Evolutionary conservation across 2,113 vertebrate genomes (phyloP).

Genomic region (Stomatorhinus ivindoensis): DNA sequence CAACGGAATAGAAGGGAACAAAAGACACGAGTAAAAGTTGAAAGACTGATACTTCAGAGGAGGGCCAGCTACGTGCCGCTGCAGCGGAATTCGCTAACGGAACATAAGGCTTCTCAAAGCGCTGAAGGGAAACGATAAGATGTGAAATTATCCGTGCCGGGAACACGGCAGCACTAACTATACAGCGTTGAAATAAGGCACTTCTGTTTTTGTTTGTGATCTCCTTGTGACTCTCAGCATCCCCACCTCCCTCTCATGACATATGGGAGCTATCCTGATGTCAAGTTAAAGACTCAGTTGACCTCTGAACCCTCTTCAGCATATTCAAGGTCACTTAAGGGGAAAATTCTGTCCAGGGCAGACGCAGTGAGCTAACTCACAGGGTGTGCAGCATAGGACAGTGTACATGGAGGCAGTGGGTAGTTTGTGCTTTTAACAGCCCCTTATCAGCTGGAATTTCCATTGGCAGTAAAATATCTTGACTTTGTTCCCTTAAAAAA

Average conservation of each 20-base stretch:
- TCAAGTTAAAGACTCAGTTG: slow-evolving; percentile 34
- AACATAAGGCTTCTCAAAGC: background rate
- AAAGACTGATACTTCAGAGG: slow-evolving; percentile 38
- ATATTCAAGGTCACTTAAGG: slow-evolving; percentile 41
- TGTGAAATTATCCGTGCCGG: background rate
- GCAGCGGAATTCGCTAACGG: slow-evolving; percentile 42
- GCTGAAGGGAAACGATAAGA: background rate
- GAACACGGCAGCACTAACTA: background rate
- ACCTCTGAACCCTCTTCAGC: slow-evolving; percentile 38
- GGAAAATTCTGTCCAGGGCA: slow-evolving; percentile 38
- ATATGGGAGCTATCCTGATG: slow-evolving; percentile 41
- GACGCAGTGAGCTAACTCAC: slow-evolving; percentile 14
- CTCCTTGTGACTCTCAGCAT: slow-evolving; percentile 23
- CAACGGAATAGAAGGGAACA: slow-evolving; percentile 28
- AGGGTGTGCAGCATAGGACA: slow-evolving; percentile 6
- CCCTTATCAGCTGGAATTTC: slow-evolving; percentile 23
- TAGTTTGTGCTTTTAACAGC: slow-evolving; percentile 1
- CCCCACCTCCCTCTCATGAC: slow-evolving; percentile 39
- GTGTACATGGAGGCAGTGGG: slow-evolving; percentile 13
- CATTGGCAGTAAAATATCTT: slow-evolving; percentile 21
- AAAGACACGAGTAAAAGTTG: background rate
- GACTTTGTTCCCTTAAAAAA: slow-evolving; percentile 30
- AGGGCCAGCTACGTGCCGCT: slow-evolving; percentile 35
- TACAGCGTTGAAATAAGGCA: background rate
- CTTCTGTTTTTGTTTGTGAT: slow-evolving; percentile 20